Evolutionary conservation across 1,140 invertebrate species (phyloP).

Genomic region (Aphaenogaster rudis): DNA sequence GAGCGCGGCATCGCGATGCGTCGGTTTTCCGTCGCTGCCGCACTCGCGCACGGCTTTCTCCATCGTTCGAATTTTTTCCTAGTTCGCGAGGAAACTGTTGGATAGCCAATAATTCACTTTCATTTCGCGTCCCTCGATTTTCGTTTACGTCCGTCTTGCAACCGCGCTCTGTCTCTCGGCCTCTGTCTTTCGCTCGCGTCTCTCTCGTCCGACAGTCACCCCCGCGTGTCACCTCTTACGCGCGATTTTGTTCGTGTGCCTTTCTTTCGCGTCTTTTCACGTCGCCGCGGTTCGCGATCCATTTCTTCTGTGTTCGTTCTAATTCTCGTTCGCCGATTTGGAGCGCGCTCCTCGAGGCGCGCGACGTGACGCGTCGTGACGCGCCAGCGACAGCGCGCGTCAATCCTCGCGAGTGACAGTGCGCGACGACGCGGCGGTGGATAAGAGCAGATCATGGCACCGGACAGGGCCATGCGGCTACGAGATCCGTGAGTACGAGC

Average conservation of each 20-base stretch:
- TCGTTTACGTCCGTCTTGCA: not conserved
- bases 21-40: constrained; percentile 80
- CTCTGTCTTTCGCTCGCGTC: not conserved
- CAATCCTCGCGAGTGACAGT: constrained; percentile 58
- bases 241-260: constrained; percentile 1
- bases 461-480: constrained; percentile 81
- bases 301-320: not conserved
- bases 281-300: not conserved
- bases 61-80: constrained; percentile 65
- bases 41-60: constrained; percentile 76
- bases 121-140: not conserved
- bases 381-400: constrained; percentile 58
- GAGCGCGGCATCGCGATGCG: constrained; percentile 85
- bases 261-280: not conserved
- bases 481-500: constrained; percentile 27
- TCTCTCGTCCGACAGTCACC: not conserved
- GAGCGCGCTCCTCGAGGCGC: constrained; percentile 18
- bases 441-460: constrained; percentile 75
- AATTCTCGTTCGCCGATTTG: constrained; percentile 4
- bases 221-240: not conserved
- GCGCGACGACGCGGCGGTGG: constrained; percentile 53
- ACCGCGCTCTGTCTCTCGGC: not conserved
- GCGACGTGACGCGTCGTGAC: constrained; percentile 38
- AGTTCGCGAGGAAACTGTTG: constrained; percentile 32
- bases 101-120: constrained; percentile 46